phyloP scores from a whole-genome alignment of 2,888 invertebrate species.

The Catotricha subobsoleta region DNA sequence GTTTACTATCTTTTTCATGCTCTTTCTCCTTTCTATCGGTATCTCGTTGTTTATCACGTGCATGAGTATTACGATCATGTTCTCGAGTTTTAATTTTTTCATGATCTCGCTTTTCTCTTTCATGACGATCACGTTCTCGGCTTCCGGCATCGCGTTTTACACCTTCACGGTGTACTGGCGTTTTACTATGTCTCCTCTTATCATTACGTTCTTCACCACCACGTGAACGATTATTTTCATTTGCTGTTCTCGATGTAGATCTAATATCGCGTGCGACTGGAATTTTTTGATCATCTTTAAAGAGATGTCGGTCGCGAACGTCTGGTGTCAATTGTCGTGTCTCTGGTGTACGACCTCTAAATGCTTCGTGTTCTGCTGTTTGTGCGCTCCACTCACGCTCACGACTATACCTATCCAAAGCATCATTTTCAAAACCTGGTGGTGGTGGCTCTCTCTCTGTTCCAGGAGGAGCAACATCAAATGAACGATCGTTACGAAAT shows the following conservation, averaged over 20 bases:
- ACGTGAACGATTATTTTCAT: neutral
- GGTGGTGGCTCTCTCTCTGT: slow-evolving; percentile 36
- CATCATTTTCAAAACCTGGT: slow-evolving; percentile 36
- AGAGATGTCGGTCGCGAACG: neutral
- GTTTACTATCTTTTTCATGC: slow-evolving; percentile 24
- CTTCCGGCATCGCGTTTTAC: neutral
- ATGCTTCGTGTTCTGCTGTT: neutral
- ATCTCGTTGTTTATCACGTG: slow-evolving; percentile 25
- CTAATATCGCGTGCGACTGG: neutral
- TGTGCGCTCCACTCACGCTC: neutral
- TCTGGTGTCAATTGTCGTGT: neutral
- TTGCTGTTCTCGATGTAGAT: neutral
- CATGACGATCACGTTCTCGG: slow-evolving; percentile 13
- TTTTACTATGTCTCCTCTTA: neutral
- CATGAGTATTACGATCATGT: slow-evolving; percentile 27
- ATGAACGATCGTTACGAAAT: slow-evolving; percentile 15
- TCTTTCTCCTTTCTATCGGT: slow-evolving; percentile 12
- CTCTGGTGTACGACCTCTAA: neutral
- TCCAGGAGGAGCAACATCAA: slow-evolving; percentile 41
- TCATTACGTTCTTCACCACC: neutral
- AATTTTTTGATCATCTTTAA: neutral
- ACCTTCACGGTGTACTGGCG: slow-evolving; percentile 3
- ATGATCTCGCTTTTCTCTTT: slow-evolving; percentile 16
- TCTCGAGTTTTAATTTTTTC: no score
- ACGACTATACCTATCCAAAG: neutral